Base-by-base conservation (phyloP, 2,888 invertebrate genomes). In the Archips crataeganus region DNA sequence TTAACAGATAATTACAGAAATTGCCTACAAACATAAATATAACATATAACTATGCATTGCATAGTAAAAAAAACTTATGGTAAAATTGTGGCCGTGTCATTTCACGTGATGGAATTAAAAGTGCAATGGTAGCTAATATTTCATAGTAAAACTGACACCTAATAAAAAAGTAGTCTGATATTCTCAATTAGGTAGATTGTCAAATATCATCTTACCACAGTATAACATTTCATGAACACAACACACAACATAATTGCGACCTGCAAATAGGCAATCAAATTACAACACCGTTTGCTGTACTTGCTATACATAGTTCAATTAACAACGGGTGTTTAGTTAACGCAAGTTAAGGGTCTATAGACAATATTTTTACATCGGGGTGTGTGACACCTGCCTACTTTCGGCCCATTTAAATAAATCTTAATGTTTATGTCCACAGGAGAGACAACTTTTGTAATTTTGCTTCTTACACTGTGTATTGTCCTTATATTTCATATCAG, bases 111-210 rank as follows among this genome's bases (percentile, higher is more conserved):
- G n/a, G 11, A 49, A n/a, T 13, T 49, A 11, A n/a, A 49, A 49
- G 49, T 13, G 49, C 49, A 49, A 49, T n/a, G n/a, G 49, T n/a
- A n/a, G 49, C 49, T 49, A 49, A n/a, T n/a, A n/a, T 54, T 54
- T 54, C 8, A 23, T 54, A 6, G n/a, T 54, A 54, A 54, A 54
- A 54, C 54, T 54, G 54, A 54, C 54, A 54, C 8, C 23, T 23
- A 15, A 23, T 15, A 54, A 54, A 54, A 23, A 54, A 54, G 54
- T 3, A 54, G 23, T 9, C 54, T 54, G 54, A 54, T 15, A 54
- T 9, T 54, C 13, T 23, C 8, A 54, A 54, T 23, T 54, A 54
- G 54, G 54, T 54, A 23, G 23, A 54, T 54, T 51, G 51, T n/a
- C 39, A 54, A 23, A 54, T 23, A 54, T 54, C 54, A 54, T 8